Evolutionary conservation across 2,113 vertebrate genomes (phyloP).

Genomic region (Peromyscus maniculatus): DNA sequence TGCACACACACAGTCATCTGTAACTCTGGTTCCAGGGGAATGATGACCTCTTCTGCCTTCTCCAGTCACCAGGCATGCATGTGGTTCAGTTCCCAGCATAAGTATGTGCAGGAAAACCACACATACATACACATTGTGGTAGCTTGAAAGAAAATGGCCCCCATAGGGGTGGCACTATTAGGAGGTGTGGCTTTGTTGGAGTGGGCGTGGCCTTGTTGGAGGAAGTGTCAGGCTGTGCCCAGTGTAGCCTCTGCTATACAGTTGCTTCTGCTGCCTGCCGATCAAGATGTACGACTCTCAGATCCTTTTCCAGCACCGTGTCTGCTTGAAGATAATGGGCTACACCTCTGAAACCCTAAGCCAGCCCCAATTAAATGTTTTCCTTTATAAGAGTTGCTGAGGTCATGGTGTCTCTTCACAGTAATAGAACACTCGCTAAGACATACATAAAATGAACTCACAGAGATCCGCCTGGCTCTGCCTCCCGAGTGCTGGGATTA

Average conservation of each 20-base stretch:
- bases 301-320: not conserved
- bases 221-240: not conserved
- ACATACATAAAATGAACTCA: not conserved
- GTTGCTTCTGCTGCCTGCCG: not conserved
- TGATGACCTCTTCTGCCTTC: too few species aligned
- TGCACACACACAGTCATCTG: not conserved
- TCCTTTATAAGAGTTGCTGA: not conserved
- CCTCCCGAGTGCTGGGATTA: too few species aligned
- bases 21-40: not conserved
- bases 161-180: not conserved
- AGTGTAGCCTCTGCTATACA: not conserved
- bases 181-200: not conserved
- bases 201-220: not conserved
- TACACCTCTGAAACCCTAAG: not conserved
- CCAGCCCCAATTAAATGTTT: not conserved
- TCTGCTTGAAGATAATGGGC: not conserved
- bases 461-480: too few species aligned
- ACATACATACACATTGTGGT: not conserved
- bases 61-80: not conserved
- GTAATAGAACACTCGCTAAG: not conserved
- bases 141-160: not conserved
- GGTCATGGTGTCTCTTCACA: not conserved
- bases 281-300: not conserved
- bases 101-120: not conserved
- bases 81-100: not conserved